A percentile compares a stretch with the other conserved stretches of the same genome.
These are phyloP conservation scores for Illadopsis cleaveri DNA, from an alignment of 2,113 vertebrate genomes.

Conservation along the genomic window DNA sequence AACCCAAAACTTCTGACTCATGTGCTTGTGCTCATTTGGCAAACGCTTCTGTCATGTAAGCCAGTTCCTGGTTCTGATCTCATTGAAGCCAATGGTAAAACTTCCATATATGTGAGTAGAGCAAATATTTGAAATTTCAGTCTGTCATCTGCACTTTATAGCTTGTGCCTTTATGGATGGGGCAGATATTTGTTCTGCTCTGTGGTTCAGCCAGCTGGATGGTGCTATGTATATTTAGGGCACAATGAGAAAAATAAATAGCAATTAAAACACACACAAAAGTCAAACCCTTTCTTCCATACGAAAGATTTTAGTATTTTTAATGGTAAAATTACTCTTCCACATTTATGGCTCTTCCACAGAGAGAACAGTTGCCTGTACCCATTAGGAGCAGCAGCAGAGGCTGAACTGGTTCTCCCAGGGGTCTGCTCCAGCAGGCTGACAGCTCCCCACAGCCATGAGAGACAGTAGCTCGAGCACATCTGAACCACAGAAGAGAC, in stretches of 20 bases:
- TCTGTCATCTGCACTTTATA: constrained; percentile 3
- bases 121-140: not conserved
- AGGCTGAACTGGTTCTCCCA: not conserved
- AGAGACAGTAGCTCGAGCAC: fast-evolving
- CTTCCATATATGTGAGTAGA: not conserved
- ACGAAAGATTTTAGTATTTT: constrained; percentile 31
- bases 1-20: not conserved
- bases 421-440: not conserved
- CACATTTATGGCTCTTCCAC: not conserved
- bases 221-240: not conserved
- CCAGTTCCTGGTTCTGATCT: not conserved
- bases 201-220: constrained; percentile 19
- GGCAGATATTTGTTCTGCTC: constrained; percentile 2
- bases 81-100: not conserved
- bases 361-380: not conserved
- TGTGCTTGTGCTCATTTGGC: not conserved
- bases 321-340: not conserved
- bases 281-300: not conserved
- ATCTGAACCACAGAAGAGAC: not conserved
- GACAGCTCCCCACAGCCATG: fast-evolving
- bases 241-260: not conserved
- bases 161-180: not conserved
- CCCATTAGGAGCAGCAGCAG: not conserved
- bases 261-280: not conserved
- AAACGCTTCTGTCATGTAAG: not conserved